These are phyloP conservation scores for Tetramorium alpestre DNA, from an alignment of 1,140 invertebrate genomes.

Conservation along the genomic window DNA sequence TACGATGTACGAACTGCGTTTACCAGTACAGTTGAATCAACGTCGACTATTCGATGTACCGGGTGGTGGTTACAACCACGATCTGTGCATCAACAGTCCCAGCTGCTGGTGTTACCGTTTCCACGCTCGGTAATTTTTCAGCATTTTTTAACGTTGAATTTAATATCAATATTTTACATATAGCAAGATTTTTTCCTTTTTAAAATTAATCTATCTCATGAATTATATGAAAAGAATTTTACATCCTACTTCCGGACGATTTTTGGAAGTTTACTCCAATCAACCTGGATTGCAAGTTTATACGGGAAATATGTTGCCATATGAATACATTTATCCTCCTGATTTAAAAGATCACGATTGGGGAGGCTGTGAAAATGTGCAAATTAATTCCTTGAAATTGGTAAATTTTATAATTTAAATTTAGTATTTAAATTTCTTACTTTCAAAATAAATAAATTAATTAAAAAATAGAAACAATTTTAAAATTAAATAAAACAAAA, in stretches of 20 bases:
- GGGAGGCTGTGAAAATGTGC: neutral
- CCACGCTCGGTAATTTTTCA: conserved; percentile 74
- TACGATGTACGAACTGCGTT: conserved; percentile 90
- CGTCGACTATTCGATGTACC: conserved; percentile 83
- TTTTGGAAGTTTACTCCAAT: conserved; percentile 87
- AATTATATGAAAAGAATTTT: conserved; percentile 79
- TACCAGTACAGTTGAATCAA: conserved; percentile 85
- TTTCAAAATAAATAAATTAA: neutral
- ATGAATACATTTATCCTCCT: conserved; percentile 61
- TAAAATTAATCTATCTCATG: neutral
- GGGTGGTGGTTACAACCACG: conserved; percentile 91
- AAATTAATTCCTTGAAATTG: conserved; percentile 9
- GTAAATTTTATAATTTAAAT: neutral
- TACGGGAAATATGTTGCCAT: conserved; percentile 87
- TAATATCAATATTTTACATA: neutral
- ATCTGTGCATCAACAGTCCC: conserved; percentile 88
- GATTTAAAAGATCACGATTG: conserved; percentile 54
- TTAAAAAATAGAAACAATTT: neutral
- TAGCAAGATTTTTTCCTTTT: neutral
- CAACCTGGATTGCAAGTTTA: conserved; percentile 89
- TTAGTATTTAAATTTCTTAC: neutral
- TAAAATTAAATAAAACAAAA: neutral
- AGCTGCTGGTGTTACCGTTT: conserved; percentile 75
- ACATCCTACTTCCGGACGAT: conserved; percentile 85
- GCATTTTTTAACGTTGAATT: neutral